Percentiles rank a stretch among this genome's conserved stretches.
Evolutionary conservation across 1,140 invertebrate genomes (phyloP).

Genomic region (Drosophila burlai): DNA sequence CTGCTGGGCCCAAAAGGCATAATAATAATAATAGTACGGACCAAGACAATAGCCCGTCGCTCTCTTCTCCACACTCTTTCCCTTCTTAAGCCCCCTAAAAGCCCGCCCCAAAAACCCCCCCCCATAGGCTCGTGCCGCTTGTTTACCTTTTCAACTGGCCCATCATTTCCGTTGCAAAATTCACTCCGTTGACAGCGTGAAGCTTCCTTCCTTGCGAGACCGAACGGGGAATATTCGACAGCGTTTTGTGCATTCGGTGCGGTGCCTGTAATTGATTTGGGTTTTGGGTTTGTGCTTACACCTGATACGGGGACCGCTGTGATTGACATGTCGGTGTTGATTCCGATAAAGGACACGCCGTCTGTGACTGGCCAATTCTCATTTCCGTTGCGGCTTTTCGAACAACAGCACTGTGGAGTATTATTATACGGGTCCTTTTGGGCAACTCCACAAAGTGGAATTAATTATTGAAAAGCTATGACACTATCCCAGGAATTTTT

Average conservation of each 20-base stretch:
- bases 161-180: constrained; percentile 72
- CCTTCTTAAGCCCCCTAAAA: background rate
- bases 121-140: constrained; percentile 29
- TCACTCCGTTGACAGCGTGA: constrained; percentile 61
- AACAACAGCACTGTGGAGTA: background rate
- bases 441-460: background rate
- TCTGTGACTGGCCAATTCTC: constrained; percentile 38
- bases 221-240: constrained; percentile 24
- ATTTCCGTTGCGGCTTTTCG: constrained; percentile 52
- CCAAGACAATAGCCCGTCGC: constrained; percentile 37
- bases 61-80: background rate
- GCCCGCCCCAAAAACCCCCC: background rate
- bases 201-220: constrained; percentile 52
- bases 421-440: background rate
- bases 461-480: constrained; percentile 1
- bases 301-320: constrained; percentile 39
- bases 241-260: constrained; percentile 44
- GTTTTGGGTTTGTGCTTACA: constrained; percentile 63
- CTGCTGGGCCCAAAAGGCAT: constrained; percentile 48
- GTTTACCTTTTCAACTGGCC: constrained; percentile 44
- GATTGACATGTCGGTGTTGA: constrained; percentile 65
- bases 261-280: constrained; percentile 73
- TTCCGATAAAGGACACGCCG: constrained; percentile 18
- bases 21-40: constrained; percentile 54
- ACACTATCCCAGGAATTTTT: background rate